Conservation (phyloP, 2,888 invertebrate genomes). For the Callyntrura guangdongensis region DNA sequence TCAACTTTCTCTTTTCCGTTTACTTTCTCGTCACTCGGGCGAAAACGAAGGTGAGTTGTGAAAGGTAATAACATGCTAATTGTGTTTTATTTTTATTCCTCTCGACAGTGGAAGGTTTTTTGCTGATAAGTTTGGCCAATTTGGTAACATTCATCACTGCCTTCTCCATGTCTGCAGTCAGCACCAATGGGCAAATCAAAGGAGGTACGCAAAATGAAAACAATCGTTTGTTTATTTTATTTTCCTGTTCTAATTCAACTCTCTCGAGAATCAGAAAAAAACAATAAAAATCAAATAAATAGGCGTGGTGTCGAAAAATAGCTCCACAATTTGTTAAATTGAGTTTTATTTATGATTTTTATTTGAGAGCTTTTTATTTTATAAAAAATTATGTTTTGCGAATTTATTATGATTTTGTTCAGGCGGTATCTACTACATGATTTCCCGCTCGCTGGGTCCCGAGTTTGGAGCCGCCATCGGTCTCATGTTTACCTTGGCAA, state of each 20-base stretch:
- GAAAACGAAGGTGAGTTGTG: constrained; percentile 85
- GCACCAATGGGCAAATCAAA: constrained; percentile 83
- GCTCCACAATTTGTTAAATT: no score
- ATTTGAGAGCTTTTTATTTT: no score
- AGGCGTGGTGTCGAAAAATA: no score
- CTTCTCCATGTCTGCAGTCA: constrained; percentile 84
- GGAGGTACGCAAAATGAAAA: constrained; percentile 77
- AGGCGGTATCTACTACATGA: constrained; percentile 85
- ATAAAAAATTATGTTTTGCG: not conserved
- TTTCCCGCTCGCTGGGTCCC: constrained; percentile 83
- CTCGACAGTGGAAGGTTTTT: constrained; percentile 86
- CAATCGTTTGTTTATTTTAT: constrained; percentile 8
- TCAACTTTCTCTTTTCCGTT: constrained; percentile 11
- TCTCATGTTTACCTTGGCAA: constrained; percentile 89
- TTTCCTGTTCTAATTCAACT: not conserved
- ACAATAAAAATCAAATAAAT: not conserved
- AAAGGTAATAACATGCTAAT: constrained; percentile 62
- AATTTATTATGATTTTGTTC: constrained; percentile 42
- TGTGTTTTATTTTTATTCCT: constrained; percentile 57
- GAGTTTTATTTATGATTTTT: no score
- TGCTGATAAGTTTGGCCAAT: constrained; percentile 86
- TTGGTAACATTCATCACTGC: constrained; percentile 85
- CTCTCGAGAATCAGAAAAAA: no score
- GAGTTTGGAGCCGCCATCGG: constrained; percentile 88
- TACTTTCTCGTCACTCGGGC: not conserved